These are phyloP conservation scores for Amyelois transitella DNA, from an alignment of 1,140 invertebrate species.

Conservation along the genomic window DNA sequence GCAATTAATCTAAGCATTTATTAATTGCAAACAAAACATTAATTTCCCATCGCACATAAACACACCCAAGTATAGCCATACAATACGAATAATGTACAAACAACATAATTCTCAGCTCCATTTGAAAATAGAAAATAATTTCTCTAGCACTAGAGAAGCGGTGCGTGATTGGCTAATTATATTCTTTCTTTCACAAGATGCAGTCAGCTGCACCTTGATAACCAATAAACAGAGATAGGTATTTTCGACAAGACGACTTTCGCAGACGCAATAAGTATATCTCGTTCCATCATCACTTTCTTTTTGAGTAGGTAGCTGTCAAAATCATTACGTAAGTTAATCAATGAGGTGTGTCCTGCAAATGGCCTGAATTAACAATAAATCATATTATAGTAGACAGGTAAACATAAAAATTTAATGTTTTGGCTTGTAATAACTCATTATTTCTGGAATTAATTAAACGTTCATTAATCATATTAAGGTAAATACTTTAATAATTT, in stretches of 20 bases:
- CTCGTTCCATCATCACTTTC: neutral
- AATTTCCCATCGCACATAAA: neutral
- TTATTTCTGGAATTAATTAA: neutral
- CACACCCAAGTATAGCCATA: neutral
- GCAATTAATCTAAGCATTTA: no score
- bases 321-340: neutral
- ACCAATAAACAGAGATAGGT: neutral
- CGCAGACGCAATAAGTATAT: neutral
- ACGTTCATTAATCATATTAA: neutral
- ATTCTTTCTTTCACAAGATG: neutral
- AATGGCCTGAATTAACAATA: neutral
- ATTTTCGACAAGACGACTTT: neutral
- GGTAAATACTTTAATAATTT: no score
- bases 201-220: neutral
- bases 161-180: neutral
- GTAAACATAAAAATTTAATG: neutral
- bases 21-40: neutral
- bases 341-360: neutral
- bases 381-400: neutral
- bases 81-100: neutral
- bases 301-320: neutral
- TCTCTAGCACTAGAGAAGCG: neutral
- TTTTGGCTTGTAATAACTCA: neutral
- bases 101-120: neutral
- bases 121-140: neutral